These are phyloP conservation scores for Agrotis segetum DNA, from an alignment of 2,888 invertebrate species.

Conservation along the genomic window DNA sequence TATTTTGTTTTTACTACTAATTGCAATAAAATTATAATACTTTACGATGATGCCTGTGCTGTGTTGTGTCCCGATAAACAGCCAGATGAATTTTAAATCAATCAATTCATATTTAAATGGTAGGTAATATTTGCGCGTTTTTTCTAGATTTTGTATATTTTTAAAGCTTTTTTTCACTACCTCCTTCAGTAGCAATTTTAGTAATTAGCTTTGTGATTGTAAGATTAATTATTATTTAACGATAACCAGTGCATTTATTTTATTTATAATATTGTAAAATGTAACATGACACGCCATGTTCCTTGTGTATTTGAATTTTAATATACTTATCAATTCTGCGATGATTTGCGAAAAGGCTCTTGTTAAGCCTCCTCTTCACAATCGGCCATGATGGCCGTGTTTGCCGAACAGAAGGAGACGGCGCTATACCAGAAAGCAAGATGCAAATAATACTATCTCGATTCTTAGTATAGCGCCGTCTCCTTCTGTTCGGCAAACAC, in stretches of 20 bases:
- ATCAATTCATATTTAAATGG: neutral
- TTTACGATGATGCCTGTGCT: neutral
- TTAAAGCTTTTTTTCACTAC: neutral
- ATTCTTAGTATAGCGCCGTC: too few species aligned
- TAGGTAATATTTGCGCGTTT: neutral
- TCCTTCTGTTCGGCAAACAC: too few species aligned
- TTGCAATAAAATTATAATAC: too few species aligned
- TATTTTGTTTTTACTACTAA: too few species aligned
- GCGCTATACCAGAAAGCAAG: too few species aligned
- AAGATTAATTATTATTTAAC: conserved; percentile 58
- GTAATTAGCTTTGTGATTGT: conserved; percentile 48
- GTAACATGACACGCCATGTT: conserved; percentile 21
- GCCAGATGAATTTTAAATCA: neutral
- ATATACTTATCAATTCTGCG: conserved; percentile 48
- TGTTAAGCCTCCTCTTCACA: too few species aligned
- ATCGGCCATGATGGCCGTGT: too few species aligned
- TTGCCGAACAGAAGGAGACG: too few species aligned
- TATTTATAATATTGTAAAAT: conserved; percentile 61
- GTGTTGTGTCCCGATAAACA: neutral
- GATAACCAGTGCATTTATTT: conserved; percentile 75
- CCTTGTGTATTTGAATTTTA: conserved; percentile 45
- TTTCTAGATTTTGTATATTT: neutral
- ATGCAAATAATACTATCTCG: too few species aligned
- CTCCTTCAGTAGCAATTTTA: conserved; percentile 54
- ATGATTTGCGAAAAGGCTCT: conserved; percentile 38